Conservation (phyloP, 2,888 invertebrate genomes). For the Melanostoma mellinum region DNA sequence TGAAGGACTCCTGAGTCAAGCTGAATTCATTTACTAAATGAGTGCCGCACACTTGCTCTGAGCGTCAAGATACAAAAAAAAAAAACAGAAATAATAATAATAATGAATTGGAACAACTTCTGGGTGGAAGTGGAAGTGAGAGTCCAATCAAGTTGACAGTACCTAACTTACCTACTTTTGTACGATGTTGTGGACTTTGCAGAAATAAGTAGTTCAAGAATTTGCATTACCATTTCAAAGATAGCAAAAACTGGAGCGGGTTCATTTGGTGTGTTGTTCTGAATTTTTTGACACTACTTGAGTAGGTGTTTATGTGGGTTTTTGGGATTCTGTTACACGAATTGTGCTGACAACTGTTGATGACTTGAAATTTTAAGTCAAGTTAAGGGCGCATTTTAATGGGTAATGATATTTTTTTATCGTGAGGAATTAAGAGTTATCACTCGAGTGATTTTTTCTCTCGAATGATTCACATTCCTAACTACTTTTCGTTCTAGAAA, state of each 20-base stretch:
- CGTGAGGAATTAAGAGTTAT: no score
- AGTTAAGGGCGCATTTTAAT: no score
- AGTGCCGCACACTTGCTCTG: slow-evolving; percentile 33
- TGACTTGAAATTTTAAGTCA: not conserved
- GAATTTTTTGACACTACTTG: slow-evolving; percentile 10
- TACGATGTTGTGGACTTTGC: slow-evolving; percentile 29
- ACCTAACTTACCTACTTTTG: slow-evolving; percentile 4
- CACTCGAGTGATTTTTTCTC: no score
- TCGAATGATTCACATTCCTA: no score
- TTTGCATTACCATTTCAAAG: slow-evolving; percentile 32
- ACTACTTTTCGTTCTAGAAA: no score
- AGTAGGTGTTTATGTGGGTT: no score
- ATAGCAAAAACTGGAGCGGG: slow-evolving; percentile 44
- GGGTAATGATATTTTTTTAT: no score
- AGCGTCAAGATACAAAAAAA: not conserved
- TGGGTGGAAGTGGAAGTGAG: slow-evolving; percentile 33
- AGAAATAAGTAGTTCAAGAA: slow-evolving; percentile 31
- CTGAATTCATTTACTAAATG: slow-evolving; percentile 66
- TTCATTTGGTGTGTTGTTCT: slow-evolving; percentile 20
- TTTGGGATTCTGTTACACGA: not conserved
- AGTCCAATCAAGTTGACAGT: slow-evolving; percentile 60
- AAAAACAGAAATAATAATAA: slow-evolving; percentile 27
- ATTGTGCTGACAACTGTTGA: slow-evolving; percentile 2
- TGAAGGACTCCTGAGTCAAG: slow-evolving; percentile 57
- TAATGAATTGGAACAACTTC: slow-evolving; percentile 40